These are phyloP conservation scores for Leptinotarsa peninsularis DNA, from an alignment of 2,888 invertebrate genomes.

Conservation along the genomic window DNA sequence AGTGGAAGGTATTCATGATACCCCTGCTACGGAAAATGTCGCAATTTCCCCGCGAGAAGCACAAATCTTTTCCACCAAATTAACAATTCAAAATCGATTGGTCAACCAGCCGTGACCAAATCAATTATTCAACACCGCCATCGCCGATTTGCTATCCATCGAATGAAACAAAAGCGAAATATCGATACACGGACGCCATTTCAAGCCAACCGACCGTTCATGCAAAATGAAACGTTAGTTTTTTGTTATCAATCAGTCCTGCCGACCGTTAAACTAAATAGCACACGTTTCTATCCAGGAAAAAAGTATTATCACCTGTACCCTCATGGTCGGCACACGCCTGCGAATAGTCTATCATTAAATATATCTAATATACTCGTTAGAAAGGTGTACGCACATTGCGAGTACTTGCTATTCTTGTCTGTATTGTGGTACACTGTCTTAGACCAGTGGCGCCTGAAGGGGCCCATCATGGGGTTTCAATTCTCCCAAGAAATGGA, in stretches of 20 bases:
- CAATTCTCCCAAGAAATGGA: too few relatives aligned
- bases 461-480: not conserved
- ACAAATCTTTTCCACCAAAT: not conserved
- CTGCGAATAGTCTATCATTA: constrained; percentile 57
- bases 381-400: constrained; percentile 45
- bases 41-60: not conserved
- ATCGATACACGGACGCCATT: constrained; percentile 9
- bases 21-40: not conserved
- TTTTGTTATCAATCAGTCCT: constrained; percentile 47
- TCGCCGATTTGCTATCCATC: constrained; percentile 9
- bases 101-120: not conserved
- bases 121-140: constrained; percentile 16
- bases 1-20: too few relatives aligned
- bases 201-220: constrained; percentile 27
- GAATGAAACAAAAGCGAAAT: constrained; percentile 16
- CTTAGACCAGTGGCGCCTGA: constrained; percentile 14
- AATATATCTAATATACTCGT: constrained; percentile 53
- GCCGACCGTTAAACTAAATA: constrained; percentile 49
- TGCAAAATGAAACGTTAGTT: constrained; percentile 38
- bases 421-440: constrained; percentile 1
- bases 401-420: constrained; percentile 31
- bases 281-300: constrained; percentile 39
- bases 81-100: not conserved
- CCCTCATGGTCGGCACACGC: constrained; percentile 59
- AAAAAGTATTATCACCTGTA: constrained; percentile 61